Conservation (phyloP, 2,888 invertebrate genomes). For the Orthonychiurus folsomi region DNA sequence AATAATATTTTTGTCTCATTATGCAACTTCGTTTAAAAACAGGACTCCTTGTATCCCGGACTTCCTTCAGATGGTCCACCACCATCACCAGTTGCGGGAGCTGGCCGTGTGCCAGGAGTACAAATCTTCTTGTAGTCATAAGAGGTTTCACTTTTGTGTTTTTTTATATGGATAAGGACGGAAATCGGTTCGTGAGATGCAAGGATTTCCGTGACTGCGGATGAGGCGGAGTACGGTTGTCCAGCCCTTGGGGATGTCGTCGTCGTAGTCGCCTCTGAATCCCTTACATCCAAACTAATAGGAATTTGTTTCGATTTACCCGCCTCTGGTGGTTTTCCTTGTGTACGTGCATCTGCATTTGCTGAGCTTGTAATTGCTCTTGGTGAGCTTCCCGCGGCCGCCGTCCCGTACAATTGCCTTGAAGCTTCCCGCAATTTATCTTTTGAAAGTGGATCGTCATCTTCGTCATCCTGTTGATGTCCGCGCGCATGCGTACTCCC, state of each 20-base stretch:
- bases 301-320: not conserved
- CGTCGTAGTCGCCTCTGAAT: not conserved
- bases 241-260: not conserved
- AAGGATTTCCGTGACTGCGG: not conserved
- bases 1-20: too few species aligned
- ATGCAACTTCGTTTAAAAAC: too few species aligned
- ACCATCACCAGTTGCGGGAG: not conserved
- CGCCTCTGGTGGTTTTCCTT: constrained; percentile 3
- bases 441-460: not conserved
- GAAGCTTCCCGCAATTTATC: constrained; percentile 9
- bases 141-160: constrained; percentile 4
- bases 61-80: not conserved
- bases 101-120: not conserved
- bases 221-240: not conserved
- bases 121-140: not conserved
- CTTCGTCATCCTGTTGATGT: not conserved
- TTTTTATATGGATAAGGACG: constrained; percentile 1
- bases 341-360: not conserved
- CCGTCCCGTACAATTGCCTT: not conserved
- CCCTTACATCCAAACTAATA: not conserved
- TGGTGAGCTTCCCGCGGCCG: not conserved
- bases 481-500: not conserved
- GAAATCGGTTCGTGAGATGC: constrained; percentile 1
- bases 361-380: not conserved
- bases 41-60: not conserved